Conservation (phyloP, 2,113 vertebrate genomes). For the Actinemys pallida region DNA sequence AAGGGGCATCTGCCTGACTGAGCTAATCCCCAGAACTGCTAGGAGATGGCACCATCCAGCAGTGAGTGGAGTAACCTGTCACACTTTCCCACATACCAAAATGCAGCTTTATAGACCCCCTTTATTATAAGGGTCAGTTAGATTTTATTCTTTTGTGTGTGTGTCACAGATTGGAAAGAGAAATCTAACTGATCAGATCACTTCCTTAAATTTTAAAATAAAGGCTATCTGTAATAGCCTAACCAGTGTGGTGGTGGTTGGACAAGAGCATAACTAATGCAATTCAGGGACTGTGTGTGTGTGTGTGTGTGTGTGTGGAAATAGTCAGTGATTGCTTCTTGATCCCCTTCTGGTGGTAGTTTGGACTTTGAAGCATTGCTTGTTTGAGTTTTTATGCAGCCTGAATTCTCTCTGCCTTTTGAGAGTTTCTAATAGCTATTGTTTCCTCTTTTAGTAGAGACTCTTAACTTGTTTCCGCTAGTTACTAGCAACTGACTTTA, state of each 20-base stretch:
- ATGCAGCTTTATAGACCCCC: not conserved
- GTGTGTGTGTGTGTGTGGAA: not conserved
- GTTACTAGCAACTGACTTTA: not conserved
- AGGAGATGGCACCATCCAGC: not conserved
- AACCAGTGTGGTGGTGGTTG: not conserved
- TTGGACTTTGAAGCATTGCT: not conserved
- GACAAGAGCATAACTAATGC: not conserved
- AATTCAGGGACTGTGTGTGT: not conserved
- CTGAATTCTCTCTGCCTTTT: not conserved
- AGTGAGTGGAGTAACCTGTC: not conserved
- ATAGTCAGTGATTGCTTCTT: not conserved
- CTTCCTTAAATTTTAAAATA: not conserved
- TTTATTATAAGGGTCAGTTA: not conserved
- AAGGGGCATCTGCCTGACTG: not conserved
- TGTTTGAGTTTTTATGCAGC: not conserved
- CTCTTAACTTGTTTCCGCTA: not conserved
- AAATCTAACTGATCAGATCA: not conserved
- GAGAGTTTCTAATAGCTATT: not conserved
- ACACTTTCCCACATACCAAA: not conserved
- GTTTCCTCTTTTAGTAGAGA: not conserved
- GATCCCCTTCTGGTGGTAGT: not conserved
- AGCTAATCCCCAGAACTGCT: not conserved
- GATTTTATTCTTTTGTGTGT: not conserved
- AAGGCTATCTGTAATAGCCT: not conserved
- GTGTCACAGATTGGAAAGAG: not conserved